Conservation (phyloP, 2,888 invertebrate species). For the Seira musarum region DNA sequence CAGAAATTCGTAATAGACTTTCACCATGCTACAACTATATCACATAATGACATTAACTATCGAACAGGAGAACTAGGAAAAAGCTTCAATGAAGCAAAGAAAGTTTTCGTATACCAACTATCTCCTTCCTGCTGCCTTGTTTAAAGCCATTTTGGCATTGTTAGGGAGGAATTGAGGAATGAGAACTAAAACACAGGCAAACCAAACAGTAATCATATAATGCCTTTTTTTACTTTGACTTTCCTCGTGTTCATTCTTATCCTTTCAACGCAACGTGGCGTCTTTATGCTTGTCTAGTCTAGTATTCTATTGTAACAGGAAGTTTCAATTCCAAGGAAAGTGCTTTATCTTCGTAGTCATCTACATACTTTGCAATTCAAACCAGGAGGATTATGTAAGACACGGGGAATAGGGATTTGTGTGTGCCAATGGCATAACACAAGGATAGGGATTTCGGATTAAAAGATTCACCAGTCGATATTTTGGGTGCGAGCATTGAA, state of each 20-base stretch:
- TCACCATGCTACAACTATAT: not conserved
- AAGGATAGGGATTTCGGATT: not conserved
- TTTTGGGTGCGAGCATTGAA: too few relatives aligned
- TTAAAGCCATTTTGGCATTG: not conserved
- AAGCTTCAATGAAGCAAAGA: not conserved
- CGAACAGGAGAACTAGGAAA: not conserved
- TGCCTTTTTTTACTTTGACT: not conserved
- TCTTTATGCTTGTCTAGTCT: not conserved
- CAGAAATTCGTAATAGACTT: not conserved
- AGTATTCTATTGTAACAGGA: conserved; percentile 1
- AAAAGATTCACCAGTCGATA: not conserved
- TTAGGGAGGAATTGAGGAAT: not conserved
- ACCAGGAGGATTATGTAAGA: not conserved
- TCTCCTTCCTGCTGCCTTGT: not conserved
- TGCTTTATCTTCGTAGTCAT: not conserved
- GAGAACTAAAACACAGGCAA: not conserved
- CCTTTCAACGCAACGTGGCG: too few relatives aligned
- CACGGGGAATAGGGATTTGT: not conserved
- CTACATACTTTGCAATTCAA: conserved; percentile 2
- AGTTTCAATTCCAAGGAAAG: not conserved
- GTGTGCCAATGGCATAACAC: too few relatives aligned
- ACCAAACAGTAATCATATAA: not conserved
- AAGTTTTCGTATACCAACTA: not conserved
- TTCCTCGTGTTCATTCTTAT: not conserved
- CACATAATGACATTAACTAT: too few relatives aligned